Base-by-base conservation (phyloP, 2,797 vertebrate genomes). In the Perodicticus potto region DNA sequence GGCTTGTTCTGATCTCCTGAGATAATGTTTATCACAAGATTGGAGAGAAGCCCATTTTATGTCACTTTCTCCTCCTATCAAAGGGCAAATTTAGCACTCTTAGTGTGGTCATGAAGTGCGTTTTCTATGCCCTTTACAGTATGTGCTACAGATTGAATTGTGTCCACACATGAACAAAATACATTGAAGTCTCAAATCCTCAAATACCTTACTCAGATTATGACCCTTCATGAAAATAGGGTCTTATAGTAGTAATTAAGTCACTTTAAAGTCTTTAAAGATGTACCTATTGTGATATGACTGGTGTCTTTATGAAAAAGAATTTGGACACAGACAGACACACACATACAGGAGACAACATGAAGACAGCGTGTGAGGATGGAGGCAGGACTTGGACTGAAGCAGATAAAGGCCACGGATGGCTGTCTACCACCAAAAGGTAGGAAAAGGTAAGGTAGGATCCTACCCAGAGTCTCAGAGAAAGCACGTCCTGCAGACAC, bases 11-110 rank as follows among this genome's bases (percentile, higher is more conserved):
- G 16, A 5, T 69, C 5, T 3, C 1, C 13, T 19, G 45, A 29
- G 67, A n/a, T 7, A 49, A 7, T 32, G 4, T 63, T 17, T 59
- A 2, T 83, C 16, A 86, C 7, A 43, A 27, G 8, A 14, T 37
- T 76, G 32, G 27, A 37, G 3, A 29, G 13, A 49, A 27, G 3
- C 2, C 10, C 5, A 3, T 0, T 0, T 9, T 20, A 20, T 45
- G 49, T 22, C 1, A 80, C 2, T 12, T 61, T 45, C 16, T 73
- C 6, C 45, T 83, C 7, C 16, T 6, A 59, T 1, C 27, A 23
- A 53, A 77, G 14, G 13, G 1, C 2, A 53, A 40, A 14, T 29
- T 93, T n/a, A n/a, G 1, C 11, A 29, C 32, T 45, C 10, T 27
- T 29, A 85, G 0, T 23, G 20, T 22, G 55, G 3, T 40, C 3